A percentile compares a stretch with the other conserved stretches of the same genome.
Conservation (phyloP, 2,888 invertebrate genomes). For the Lapara coniferarum region DNA sequence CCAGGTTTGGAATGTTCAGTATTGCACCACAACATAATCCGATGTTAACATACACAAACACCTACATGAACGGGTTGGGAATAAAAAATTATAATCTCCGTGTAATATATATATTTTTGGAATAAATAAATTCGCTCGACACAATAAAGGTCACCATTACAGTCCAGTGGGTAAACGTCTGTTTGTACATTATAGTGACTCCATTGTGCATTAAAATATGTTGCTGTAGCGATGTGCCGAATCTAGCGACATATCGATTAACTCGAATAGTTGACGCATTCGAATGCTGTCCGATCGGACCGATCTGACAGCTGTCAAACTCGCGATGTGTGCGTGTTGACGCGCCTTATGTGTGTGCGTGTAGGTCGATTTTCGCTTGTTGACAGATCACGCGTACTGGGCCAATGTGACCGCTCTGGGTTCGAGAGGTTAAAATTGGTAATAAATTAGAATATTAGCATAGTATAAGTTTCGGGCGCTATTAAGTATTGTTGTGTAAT, state of each 20-base stretch:
- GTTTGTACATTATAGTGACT: conserved; percentile 81
- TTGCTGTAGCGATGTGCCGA: conserved; percentile 7
- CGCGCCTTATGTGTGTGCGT: too few species aligned
- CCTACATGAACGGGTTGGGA: conserved; percentile 43
- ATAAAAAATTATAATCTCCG: conserved; percentile 42
- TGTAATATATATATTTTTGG: conserved; percentile 47
- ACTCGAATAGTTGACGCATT: conserved; percentile 5
- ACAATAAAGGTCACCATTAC: conserved; percentile 81
- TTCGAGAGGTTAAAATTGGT: too few species aligned
- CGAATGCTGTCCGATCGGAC: too few species aligned
- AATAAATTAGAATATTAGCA: too few species aligned
- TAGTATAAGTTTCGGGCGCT: not conserved
- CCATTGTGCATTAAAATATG: conserved; percentile 71
- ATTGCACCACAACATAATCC: conserved; percentile 77
- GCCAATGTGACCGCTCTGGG: too few species aligned
- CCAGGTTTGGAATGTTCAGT: conserved; percentile 82
- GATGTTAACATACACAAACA: conserved; percentile 59
- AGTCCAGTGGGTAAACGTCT: conserved; percentile 51
- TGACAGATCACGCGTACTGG: too few species aligned
- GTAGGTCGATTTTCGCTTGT: too few species aligned
- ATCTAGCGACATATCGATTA: conserved; percentile 11
- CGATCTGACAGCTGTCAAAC: too few species aligned
- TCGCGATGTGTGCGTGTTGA: too few species aligned
- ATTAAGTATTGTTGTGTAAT: not conserved
- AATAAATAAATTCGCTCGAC: conserved; percentile 68